Evolutionary conservation across 2,888 invertebrate species (phyloP), one percentile per base, ranked within the genome.

Genomic region (Apodemia duryi): DNA sequence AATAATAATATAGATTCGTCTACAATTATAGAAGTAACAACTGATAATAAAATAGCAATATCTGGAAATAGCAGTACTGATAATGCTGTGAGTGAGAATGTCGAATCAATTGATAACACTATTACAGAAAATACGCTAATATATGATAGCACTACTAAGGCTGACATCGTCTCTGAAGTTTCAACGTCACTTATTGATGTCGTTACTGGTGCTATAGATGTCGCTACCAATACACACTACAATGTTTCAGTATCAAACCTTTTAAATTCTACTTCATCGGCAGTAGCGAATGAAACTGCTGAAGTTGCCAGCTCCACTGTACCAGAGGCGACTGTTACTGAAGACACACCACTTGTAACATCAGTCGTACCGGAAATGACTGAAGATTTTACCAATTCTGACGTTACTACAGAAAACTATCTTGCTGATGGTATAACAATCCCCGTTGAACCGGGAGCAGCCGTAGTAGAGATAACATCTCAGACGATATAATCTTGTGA

Each of bases 391-490:
- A 60, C 69, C 6, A 65, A 63, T 13, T 5, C 13, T n/a, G 49
- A 49, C 6, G 68, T 72, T 62, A 51, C 51, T 61, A 61, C 63
- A 29, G 63, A 71, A 29, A 66, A 52, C 21, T 64, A 61, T 21
- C 57, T 54, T 43, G 60, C 38, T 7, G 66, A 68, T 29, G 71
- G 65, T 60, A 65, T 81, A 13, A 68, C 76, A 11, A 63, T 81
- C 51, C 80, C 82, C 13, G 72, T 71, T 28, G 88, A 89, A 74
- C 68, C 75, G 3, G 88, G 85, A 54, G 88, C 90, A 29, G 72
- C 81, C 21, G 74, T 90, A 21, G 73, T 90, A 65, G 86, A 88
- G 69, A 78, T 88, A 65, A 78, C 77, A 51, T 71, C 77, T 64
- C 88, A 88, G 72, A 81, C 70, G 81, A 63, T 60, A 35, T 21